Base-by-base conservation (phyloP, 1,140 invertebrate genomes). In the Philaenus spumarius region DNA sequence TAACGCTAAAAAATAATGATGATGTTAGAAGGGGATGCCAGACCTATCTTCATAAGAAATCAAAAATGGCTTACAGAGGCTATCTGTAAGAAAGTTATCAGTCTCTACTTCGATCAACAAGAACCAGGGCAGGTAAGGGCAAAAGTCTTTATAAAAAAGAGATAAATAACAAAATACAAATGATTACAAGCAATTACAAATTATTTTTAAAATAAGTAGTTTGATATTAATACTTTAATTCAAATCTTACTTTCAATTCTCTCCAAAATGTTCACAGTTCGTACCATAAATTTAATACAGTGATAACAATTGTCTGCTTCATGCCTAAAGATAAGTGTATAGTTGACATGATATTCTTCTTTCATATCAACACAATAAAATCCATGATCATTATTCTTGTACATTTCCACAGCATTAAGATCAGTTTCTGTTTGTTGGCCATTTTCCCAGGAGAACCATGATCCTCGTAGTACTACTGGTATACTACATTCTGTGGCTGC, bases 371-470 rank as follows among this genome's bases (percentile, higher is more conserved):
- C 74, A 71, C 89, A 93, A 52, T 71, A 68, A 42, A 45, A 26
- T 34, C 42, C 55, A 2, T 24, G 20, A 40, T 19, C 26, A 1
- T 90, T 90, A 69, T 83, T 77, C 63, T 77, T 73, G 14, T 82
- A 81, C 86, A 94, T 91, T 23, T 78, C 77, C 40, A 80, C 82
- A 0, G 82, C 84, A 75, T 93, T 85, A 26, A 96, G 84, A 67
- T 88, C 84, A 4, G 90, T 95, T 46, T 85, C 77, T 1, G 87
- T 91, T 67, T 91, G 89, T 66, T 79, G 74, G 17, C 90, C 89
- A 74, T 86, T 86, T 80, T 95, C 93, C 81, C 90, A 88, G 9
- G 89, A 93, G 75, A 91, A 95, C 92, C 92, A 95, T 34, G 86
- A 81, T 54, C 90, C 90, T 69, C 88, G 78, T 24, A 95, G 73